Conservation (phyloP, 2,113 vertebrate genomes). For the Apeltes quadracus region DNA sequence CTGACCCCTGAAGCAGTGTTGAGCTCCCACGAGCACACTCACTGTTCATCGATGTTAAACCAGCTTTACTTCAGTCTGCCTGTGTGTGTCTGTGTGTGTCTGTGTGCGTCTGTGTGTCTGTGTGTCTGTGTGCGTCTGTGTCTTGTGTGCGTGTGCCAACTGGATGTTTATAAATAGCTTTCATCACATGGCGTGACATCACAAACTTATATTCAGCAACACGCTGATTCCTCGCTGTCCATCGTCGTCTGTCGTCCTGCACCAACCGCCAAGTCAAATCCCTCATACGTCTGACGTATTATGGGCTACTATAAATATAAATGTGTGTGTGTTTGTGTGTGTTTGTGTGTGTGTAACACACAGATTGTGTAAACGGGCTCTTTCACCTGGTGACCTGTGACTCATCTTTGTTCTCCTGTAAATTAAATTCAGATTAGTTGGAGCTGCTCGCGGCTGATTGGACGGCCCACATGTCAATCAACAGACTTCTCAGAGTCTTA, state of each 20-base stretch:
- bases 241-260: too few relatives aligned
- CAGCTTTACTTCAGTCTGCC: neutral
- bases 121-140: neutral
- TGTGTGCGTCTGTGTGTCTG: neutral
- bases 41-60: too few relatives aligned
- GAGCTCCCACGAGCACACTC: too few relatives aligned
- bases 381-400: constrained; percentile 36
- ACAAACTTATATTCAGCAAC: constrained; percentile 43
- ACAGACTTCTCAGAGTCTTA: neutral
- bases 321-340: neutral
- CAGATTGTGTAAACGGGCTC: constrained; percentile 29
- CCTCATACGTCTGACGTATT: too few relatives aligned
- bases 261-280: too few relatives aligned
- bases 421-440: neutral
- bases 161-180: constrained; percentile 46
- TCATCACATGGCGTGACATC: constrained; percentile 41
- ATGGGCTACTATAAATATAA: too few relatives aligned
- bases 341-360: constrained; percentile 14
- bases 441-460: neutral
- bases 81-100: neutral
- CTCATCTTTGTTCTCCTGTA: constrained; percentile 4
- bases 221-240: too few relatives aligned
- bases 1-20: too few relatives aligned
- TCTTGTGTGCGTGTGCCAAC: constrained; percentile 1
- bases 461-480: neutral